Evolutionary conservation across 2,113 vertebrate genomes (phyloP).

Genomic region (Hypanus sabinus): DNA sequence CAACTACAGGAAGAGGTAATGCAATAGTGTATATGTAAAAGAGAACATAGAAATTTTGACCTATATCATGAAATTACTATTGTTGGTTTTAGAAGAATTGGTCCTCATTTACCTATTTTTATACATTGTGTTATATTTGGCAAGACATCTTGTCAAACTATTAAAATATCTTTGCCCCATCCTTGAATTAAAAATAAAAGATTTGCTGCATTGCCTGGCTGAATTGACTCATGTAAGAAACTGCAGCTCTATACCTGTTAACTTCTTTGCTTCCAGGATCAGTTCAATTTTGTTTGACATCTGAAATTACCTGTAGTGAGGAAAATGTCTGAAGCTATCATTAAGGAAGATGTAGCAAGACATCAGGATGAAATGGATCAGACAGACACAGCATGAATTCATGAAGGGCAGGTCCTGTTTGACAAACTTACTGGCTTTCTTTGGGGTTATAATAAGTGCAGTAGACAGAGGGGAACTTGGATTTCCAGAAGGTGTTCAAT

Average conservation of each 20-base stretch:
- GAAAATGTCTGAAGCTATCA: no score
- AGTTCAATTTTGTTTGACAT: neutral
- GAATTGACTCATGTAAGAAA: neutral
- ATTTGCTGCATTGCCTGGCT: neutral
- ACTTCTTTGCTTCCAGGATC: neutral
- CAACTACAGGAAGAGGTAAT: slow-evolving; percentile 80
- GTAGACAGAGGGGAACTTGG: no score
- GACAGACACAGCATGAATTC: no score
- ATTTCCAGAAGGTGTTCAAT: no score
- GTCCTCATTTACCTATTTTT: neutral
- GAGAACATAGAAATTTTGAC: neutral
- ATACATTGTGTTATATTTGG: neutral
- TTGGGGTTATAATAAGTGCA: no score
- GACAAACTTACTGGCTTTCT: no score
- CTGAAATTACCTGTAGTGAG: neutral
- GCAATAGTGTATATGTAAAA: neutral
- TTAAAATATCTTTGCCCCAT: neutral
- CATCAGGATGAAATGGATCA: no score
- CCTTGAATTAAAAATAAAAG: neutral
- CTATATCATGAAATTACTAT: neutral
- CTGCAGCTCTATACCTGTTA: neutral
- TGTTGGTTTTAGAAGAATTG: neutral
- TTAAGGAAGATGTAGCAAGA: no score
- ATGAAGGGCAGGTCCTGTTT: no score
- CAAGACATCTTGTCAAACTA: neutral